Base-by-base conservation (phyloP, 2,797 vertebrate species). In the Lepilemur ruficaudatus region DNA sequence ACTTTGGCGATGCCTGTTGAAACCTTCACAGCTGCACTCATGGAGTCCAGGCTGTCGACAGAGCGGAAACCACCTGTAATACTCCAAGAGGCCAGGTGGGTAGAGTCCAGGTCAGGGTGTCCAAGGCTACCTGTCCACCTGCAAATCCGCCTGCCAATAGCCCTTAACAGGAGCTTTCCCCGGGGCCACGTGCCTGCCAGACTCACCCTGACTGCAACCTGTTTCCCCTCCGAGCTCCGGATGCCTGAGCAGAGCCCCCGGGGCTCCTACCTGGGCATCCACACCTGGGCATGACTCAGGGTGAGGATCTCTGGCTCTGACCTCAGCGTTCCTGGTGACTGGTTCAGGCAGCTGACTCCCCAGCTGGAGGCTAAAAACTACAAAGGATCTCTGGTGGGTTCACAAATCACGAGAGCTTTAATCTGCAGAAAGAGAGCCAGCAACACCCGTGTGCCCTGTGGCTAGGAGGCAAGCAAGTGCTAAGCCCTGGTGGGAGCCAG, bases 1-100 rank as follows among this genome's bases (percentile, higher is more conserved):
- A 0, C 1, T n/a, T 5, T 10, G 43, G 35, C 0, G 0, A 69
- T 5, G 9, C 7, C 38, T 35, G 0, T 35, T 61, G 18, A 57
- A 41, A 30, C n/a, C 50, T 38, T 75, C 4, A 38, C 4, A 23
- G 14, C 1, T 1, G 12, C 13, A 7, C 20, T 52, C 52, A 15
- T 25, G 17, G 67, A 12, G 28, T 67, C 25, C 35, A 13, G 35
- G 61, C 3, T 0, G 1, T 9, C 13, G 1, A 20, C 48, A 17
- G 7, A 79, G 57, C 28, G 46, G n/a, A 48, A 55, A 22, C 25
- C 28, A 28, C 38, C 38, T 30, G 15, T 22, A 22, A 7, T 48
- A 20, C 14, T 9, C 14, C 1, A 0, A 73, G 25, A 75, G 3
- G 2, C 63, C 32, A 30, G 30, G 76, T 23, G 28, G 9, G 20